Percentiles rank a stretch among this genome's conserved stretches.
Evolutionary conservation across 2,797 vertebrate genomes (phyloP).

Genomic region (Xenops minutus): DNA sequence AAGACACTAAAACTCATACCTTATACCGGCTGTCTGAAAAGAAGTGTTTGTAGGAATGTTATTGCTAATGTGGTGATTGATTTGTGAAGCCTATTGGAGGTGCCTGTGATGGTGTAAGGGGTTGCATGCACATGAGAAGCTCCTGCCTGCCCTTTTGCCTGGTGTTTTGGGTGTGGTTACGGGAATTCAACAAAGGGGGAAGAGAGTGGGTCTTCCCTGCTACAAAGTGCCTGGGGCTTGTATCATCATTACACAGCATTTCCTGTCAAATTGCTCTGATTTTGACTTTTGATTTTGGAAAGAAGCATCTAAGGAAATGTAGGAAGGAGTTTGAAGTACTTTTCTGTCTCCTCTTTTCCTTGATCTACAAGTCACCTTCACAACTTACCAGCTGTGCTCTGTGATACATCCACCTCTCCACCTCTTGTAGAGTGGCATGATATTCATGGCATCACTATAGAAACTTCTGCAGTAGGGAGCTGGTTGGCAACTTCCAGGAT

Average conservation of each 20-base stretch:
- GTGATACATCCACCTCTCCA: not conserved
- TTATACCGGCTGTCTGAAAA: not conserved
- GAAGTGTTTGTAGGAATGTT: not conserved
- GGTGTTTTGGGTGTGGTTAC: not conserved
- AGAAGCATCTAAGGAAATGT: not conserved
- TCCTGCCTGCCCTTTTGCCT: rapidly evolving
- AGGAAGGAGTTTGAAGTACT: not conserved
- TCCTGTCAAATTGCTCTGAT: not conserved
- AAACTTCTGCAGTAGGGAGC: not conserved
- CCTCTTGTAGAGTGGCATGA: not conserved
- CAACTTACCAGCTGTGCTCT: not conserved
- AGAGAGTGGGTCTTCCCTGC: not conserved
- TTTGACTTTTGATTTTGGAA: not conserved
- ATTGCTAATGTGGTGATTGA: not conserved
- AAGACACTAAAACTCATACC: conserved; percentile 2
- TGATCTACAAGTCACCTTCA: not conserved
- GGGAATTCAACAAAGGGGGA: not conserved
- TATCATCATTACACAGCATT: not conserved
- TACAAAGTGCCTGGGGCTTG: not conserved
- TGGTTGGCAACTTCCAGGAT: not conserved
- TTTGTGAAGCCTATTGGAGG: not conserved
- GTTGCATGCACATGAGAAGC: rapidly evolving
- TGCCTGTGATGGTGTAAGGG: rapidly evolving
- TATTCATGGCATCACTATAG: not conserved
- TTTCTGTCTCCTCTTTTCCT: not conserved